Evolutionary conservation across 2,888 invertebrate species (phyloP).

Genomic region (Nephrotoma appendiculata): DNA sequence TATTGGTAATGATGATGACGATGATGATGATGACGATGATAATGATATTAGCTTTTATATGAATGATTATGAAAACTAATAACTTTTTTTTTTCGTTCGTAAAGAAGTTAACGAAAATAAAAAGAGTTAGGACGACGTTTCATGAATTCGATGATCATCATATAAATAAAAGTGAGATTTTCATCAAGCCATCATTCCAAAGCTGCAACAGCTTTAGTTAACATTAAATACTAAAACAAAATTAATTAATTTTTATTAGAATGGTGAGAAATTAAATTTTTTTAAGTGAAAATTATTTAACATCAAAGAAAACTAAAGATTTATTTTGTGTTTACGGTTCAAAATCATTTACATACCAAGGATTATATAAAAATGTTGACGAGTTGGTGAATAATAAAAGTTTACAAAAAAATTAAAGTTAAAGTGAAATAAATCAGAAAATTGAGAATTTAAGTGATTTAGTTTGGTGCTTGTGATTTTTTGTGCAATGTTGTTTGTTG

Average conservation of each 20-base stretch:
- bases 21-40: background rate
- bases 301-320: background rate
- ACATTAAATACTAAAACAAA: background rate
- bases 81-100: background rate
- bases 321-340: background rate
- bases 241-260: background rate
- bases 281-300: background rate
- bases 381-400: background rate
- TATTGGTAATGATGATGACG: background rate
- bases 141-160: background rate
- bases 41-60: background rate
- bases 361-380: background rate
- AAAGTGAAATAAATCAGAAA: background rate
- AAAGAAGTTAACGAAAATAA: background rate
- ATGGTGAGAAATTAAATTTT: background rate
- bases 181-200: background rate
- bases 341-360: background rate
- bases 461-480: background rate
- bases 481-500: background rate
- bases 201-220: conserved; percentile 1
- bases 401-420: background rate
- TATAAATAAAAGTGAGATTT: conserved; percentile 3
- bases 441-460: background rate
- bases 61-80: background rate
- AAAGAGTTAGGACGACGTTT: background rate